Base-by-base conservation (phyloP, 2,797 vertebrate genomes). In the Epinephelus malabaricus region DNA sequence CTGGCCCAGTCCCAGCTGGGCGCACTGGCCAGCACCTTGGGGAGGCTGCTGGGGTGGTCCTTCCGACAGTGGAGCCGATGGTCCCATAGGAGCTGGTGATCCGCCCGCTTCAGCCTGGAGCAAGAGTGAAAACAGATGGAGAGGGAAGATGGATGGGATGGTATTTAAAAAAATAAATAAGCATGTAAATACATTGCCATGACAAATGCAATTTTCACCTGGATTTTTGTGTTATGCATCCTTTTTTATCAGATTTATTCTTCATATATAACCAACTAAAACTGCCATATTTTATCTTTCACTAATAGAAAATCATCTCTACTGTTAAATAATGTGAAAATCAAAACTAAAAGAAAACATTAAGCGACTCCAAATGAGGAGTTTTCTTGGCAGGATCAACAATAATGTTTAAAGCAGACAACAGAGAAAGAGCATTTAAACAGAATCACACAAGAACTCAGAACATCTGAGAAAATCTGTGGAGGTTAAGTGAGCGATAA, bases 1-100 rank as follows among this genome's bases (percentile, higher is more conserved):
- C 94, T 97, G 90, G 94, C 94, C 96, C 97, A 97, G 89, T 98
- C 97, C 98, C 98, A 99, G 90, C 96, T 97, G 89, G 98, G 97
- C 5, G 94, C 96, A 82, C 97, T 97, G 84, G 95, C 95, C 90
- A 99, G 77, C 75, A 99, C 91, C 93, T 98, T 98, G 64, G 98
- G 97, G 87, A 99, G 96, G 89, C 97, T 97, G 86, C 93, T 94
- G 77, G 95, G 88, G 78, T 97, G 92, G 79, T 89, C 92, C 63
- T 91, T 76, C 77, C 94, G 76, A 85, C 97, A 98, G 85, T 97
- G 95, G 76, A 96, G 94, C 67, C 96, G 95, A 70, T 97, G 97
- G 82, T 99, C 97, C 98, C 98, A 99, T n/a, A 99, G 88, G 82
- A 99, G 96, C 73, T 95, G 94, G 90, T 96, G 97, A 69, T 99